phyloP scores from a whole-genome alignment of 2,113 vertebrate genomes.

The Panthera uncia region DNA sequence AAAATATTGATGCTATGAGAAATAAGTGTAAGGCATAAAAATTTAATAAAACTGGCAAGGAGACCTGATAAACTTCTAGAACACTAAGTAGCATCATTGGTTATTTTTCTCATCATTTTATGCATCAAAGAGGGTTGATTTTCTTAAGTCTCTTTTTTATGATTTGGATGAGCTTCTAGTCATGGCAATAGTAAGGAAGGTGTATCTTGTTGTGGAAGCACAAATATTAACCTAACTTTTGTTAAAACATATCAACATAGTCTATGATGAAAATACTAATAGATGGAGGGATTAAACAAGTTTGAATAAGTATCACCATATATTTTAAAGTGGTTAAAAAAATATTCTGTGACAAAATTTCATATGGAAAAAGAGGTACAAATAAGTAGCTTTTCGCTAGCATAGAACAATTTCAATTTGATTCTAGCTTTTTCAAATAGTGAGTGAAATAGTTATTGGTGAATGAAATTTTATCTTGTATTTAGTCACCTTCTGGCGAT shows the following conservation, averaged over 20 bases:
- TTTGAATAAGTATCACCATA: neutral
- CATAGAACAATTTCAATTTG: neutral
- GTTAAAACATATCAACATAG: neutral
- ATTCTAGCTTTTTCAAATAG: neutral
- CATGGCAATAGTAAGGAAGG: neutral
- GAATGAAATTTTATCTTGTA: neutral
- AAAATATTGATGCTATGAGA: slow-evolving; percentile 13
- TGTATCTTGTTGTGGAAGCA: neutral
- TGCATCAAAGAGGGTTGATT: neutral
- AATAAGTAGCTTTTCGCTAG: neutral
- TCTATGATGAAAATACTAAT: neutral
- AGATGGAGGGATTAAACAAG: neutral
- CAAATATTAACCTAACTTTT: neutral
- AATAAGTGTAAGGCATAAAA: neutral
- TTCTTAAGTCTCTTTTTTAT: neutral
- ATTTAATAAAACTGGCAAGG: neutral
- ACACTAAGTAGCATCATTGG: neutral
- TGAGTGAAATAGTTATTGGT: neutral
- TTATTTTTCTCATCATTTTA: neutral
- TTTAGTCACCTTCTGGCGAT: neutral
- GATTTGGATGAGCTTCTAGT: neutral
- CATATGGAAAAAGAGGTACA: neutral
- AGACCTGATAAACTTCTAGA: neutral
- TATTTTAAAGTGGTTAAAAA: neutral
- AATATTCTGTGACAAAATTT: neutral